phyloP scores from a whole-genome alignment of 53 echinoderm and acorn worm species.

The Temnopleurus reevesii region DNA sequence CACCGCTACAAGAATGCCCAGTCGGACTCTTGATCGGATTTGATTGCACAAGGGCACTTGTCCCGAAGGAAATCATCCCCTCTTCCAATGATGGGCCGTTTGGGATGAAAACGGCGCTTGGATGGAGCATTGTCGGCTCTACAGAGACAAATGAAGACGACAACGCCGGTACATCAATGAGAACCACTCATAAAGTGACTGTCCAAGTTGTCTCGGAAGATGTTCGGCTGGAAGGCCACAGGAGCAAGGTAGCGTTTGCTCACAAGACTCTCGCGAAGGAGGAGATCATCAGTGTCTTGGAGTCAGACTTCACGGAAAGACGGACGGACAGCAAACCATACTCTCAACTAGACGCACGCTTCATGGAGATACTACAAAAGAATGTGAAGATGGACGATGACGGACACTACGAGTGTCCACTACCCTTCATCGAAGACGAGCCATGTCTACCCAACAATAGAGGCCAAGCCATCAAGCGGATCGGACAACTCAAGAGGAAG shows the following conservation, averaged over 20 bases:
- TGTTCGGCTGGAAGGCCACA: background rate
- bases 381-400: background rate
- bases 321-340: background rate
- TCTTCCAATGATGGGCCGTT: constrained; percentile 54
- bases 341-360: background rate
- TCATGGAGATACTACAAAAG: background rate
- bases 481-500: constrained; percentile 36
- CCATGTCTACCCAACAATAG: constrained; percentile 63
- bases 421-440: constrained; percentile 52
- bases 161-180: constrained; percentile 32
- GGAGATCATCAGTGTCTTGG: constrained; percentile 56
- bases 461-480: constrained; percentile 34
- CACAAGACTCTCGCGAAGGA: constrained; percentile 38
- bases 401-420: constrained; percentile 69
- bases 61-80: constrained; percentile 48
- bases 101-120: constrained; percentile 61
- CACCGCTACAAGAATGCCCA: constrained; percentile 55
- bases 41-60: constrained; percentile 63
- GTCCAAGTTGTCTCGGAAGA: background rate
- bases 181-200: constrained; percentile 45
- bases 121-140: constrained; percentile 69
- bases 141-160: constrained; percentile 22
- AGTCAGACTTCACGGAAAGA: constrained; percentile 51
- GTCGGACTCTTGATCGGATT: constrained; percentile 55
- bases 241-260: background rate